Conservation (phyloP, 1,140 invertebrate species). For the Carposina sasakii region DNA sequence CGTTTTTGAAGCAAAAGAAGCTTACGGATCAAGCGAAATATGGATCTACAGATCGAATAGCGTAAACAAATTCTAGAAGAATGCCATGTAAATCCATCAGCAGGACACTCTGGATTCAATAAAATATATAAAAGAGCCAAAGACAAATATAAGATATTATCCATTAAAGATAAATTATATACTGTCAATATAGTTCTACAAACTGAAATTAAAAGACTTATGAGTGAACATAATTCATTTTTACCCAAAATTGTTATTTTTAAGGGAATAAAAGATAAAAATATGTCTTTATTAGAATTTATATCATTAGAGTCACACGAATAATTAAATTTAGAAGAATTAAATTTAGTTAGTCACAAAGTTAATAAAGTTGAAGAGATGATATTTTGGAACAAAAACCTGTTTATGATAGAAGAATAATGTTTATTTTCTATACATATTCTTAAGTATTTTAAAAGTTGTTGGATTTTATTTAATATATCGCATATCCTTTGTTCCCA, state of each 20-base stretch:
- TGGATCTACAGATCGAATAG: no score
- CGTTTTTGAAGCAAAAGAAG: no score
- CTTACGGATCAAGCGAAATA: no score
- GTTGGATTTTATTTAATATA: constrained; percentile 12
- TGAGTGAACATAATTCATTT: not conserved
- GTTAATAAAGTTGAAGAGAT: constrained; percentile 9
- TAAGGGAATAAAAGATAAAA: constrained; percentile 13
- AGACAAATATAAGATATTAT: no score
- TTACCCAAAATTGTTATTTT: constrained; percentile 4
- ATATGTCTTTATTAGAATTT: constrained; percentile 8
- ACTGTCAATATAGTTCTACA: not conserved
- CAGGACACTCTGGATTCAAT: no score
- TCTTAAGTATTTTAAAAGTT: constrained; percentile 1
- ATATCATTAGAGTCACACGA: constrained; percentile 13
- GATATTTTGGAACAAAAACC: not conserved
- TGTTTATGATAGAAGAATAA: not conserved
- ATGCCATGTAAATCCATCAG: no score
- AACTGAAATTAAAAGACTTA: constrained; percentile 1
- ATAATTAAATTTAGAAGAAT: constrained; percentile 15
- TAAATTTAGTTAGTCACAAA: constrained; percentile 18
- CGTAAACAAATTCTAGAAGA: no score
- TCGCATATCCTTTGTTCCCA: constrained; percentile 12
- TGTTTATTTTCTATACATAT: not conserved
- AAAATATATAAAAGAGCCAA: no score
- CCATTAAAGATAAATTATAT: not conserved